phyloP scores from a whole-genome alignment of 2,797 vertebrate species.

The Calcarius lapponicus region DNA sequence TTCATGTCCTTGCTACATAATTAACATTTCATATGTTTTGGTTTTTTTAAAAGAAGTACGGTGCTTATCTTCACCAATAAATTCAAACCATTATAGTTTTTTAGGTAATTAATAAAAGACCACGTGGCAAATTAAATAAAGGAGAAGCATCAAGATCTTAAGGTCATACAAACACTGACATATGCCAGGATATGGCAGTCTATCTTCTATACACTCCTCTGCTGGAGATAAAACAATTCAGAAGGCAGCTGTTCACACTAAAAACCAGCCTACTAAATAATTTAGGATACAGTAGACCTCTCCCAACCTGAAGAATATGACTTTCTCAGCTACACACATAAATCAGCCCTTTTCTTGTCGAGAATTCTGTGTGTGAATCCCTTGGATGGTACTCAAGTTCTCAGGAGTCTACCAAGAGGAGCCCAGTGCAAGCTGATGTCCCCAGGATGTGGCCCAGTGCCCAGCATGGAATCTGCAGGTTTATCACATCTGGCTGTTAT shows the following conservation, averaged over 20 bases:
- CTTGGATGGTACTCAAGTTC: neutral
- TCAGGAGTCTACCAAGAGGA: neutral
- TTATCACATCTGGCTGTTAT: neutral
- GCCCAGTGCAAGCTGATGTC: neutral
- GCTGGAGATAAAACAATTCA: constrained; percentile 45
- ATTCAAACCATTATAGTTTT: constrained; percentile 66
- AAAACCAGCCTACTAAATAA: constrained; percentile 18
- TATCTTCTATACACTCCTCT: neutral
- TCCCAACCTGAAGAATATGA: neutral
- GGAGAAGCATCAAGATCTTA: constrained; percentile 18
- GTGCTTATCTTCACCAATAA: constrained; percentile 67
- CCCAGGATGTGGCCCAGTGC: neutral
- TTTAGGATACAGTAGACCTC: neutral
- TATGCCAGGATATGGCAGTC: neutral
- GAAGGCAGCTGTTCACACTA: constrained; percentile 34
- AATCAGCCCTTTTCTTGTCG: neutral
- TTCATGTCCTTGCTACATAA: constrained; percentile 78
- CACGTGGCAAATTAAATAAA: constrained; percentile 48
- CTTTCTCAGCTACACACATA: neutral
- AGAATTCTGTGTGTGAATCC: neutral
- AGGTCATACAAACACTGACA: constrained; percentile 5
- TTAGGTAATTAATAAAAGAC: constrained; percentile 62
- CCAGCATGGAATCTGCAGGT: neutral
- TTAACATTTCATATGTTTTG: constrained; percentile 78
- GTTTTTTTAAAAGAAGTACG: constrained; percentile 7